These are phyloP conservation scores for Onychomys arenicola DNA, from an alignment of 2,797 vertebrate genomes.

Conservation along the genomic window DNA sequence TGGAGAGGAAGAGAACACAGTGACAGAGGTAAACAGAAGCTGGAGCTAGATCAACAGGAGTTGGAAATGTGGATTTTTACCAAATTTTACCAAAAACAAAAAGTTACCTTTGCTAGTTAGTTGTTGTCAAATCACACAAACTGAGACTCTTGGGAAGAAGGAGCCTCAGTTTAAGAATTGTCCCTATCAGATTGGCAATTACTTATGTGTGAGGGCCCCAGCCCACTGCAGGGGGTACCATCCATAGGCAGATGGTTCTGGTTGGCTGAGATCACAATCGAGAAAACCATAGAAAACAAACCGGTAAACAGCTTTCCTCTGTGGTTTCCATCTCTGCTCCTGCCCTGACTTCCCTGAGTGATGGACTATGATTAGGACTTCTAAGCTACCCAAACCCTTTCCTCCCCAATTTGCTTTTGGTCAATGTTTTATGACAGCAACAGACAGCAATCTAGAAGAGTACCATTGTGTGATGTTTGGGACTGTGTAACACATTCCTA, in stretches of 20 bases:
- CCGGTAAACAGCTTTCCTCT: background rate
- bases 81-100: background rate
- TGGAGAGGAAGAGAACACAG: background rate
- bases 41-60: background rate
- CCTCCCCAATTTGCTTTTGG: background rate
- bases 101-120: background rate
- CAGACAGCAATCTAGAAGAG: too few species aligned
- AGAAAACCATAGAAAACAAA: background rate
- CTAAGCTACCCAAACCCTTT: background rate
- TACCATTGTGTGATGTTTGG: background rate
- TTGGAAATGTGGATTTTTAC: background rate
- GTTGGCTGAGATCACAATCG: background rate
- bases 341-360: background rate
- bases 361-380: background rate
- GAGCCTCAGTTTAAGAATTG: background rate
- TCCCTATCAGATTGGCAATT: background rate
- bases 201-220: too few species aligned
- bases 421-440: background rate
- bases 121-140: background rate
- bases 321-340: background rate
- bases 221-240: background rate
- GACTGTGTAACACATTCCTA: background rate
- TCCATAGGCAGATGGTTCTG: too few species aligned
- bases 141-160: background rate
- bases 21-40: background rate